Conservation (phyloP, 2,113 vertebrate genomes). For the Strix aluco region DNA sequence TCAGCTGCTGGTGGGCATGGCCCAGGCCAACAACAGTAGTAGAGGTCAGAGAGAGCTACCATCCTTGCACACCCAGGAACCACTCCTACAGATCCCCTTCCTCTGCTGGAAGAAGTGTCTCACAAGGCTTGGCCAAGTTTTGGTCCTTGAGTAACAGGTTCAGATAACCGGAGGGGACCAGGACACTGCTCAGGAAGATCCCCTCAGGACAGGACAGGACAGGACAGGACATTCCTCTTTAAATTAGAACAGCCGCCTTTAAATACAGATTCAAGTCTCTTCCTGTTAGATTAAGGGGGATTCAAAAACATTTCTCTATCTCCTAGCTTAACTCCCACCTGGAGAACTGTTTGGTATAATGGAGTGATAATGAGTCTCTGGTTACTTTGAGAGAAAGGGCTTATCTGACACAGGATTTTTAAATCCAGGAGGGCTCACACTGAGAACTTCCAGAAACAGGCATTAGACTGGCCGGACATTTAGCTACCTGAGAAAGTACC, state of each 20-base stretch:
- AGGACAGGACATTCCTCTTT: not conserved
- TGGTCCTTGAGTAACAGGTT: not conserved
- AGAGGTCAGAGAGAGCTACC: not conserved
- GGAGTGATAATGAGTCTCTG: not conserved
- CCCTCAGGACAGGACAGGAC: not conserved
- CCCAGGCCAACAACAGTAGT: not conserved
- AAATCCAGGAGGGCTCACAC: not conserved
- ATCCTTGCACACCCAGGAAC: not conserved
- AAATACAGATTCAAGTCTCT: not conserved
- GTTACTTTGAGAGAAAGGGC: not conserved
- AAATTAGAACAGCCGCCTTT: not conserved
- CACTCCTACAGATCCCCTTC: not conserved
- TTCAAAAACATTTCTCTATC: not conserved
- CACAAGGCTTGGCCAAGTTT: not conserved
- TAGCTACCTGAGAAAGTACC: not conserved
- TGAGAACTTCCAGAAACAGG: slow-evolving; percentile 24
- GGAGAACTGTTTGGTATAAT: not conserved
- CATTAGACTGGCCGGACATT: not conserved
- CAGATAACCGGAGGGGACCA: not conserved
- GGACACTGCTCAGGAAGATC: not conserved
- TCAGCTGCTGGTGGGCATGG: not conserved
- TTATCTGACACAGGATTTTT: not conserved
- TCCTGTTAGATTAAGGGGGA: not conserved
- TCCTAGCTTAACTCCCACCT: not conserved
- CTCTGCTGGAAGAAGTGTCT: not conserved